Conservation (phyloP, 2,888 invertebrate genomes). For the Melanotus villosus region DNA sequence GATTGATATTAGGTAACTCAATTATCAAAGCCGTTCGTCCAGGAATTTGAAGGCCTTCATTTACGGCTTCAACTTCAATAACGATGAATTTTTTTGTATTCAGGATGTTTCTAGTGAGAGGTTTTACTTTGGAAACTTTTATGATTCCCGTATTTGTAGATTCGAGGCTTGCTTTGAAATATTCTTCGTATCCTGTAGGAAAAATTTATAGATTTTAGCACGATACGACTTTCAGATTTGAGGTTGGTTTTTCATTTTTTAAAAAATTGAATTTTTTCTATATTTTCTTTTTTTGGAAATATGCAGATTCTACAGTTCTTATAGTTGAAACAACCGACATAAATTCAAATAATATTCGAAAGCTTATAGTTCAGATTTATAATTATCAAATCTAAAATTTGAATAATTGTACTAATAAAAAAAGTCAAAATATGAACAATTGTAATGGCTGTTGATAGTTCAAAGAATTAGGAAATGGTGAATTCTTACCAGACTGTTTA, state of each 20-base stretch:
- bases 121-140: neutral
- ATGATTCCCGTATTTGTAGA: neutral
- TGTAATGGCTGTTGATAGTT: too few species aligned
- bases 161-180: slow-evolving; percentile 7
- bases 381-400: too few species aligned
- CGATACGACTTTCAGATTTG: too few species aligned
- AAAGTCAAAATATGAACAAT: too few species aligned
- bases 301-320: too few species aligned
- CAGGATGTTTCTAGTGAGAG: neutral
- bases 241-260: neutral
- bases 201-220: too few species aligned
- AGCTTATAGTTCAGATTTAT: too few species aligned
- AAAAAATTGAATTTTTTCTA: neutral
- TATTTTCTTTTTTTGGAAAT: neutral
- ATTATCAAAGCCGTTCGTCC: slow-evolving; percentile 17
- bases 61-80: slow-evolving; percentile 7
- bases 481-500: neutral
- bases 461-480: too few species aligned
- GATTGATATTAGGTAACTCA: neutral
- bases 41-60: slow-evolving; percentile 12
- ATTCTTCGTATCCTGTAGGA: slow-evolving; percentile 25
- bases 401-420: too few species aligned
- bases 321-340: too few species aligned
- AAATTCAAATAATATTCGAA: too few species aligned
- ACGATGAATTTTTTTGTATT: neutral